Evolutionary conservation across 2,888 invertebrate species (phyloP), one percentile per base, ranked within the genome.

Genomic region (Nymphalis polychloros): DNA sequence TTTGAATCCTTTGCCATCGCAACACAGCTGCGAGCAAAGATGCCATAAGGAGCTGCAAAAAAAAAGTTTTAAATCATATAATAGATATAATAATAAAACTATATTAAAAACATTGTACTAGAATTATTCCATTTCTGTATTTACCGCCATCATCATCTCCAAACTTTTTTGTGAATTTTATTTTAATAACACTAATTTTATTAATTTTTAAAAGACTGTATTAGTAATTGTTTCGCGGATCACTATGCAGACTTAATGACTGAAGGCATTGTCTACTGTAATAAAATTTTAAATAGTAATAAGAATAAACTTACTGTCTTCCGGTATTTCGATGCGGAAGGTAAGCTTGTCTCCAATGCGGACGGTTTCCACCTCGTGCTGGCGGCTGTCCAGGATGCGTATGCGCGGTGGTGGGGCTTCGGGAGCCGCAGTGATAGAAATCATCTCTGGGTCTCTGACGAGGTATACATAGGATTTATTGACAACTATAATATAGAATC

Each of bases 1-100:
- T 98, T 97, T 6, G 98, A 97, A 87, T 98, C 98, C 90, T 98
- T 98, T 67, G 98, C 98, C 98, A 98, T 98, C 71, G 98, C 98
- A 69, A 98, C 97, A 90, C 98, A 98, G 84, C 98, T 98, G 84
- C 98, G 95, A 55, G 98, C 98, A 85, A 98, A 98, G 81, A 98
- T 98, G 79, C 98, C 98, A 82, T 98, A 98, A 7, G 98, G 98
- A 88, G 98, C 98, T 98, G 90, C 86, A 89, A 79, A 81, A 81
- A 70, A 35, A n/a, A 49, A 2, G 5, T 27, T 27, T 27, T 27
- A 27, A n/a, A 49, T 49, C n/a, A n/a, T 17, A 16, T n/a, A 17
- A 49, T 16, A 19, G 2, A 3, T n/a, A n/a, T n/a, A n/a, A n/a
- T 3, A 8, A 41, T 2, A 10, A 8, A 41, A 3, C 35, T 35